phyloP scores from a whole-genome alignment of 2,113 vertebrate genomes.

The Hepsetus odoe region DNA sequence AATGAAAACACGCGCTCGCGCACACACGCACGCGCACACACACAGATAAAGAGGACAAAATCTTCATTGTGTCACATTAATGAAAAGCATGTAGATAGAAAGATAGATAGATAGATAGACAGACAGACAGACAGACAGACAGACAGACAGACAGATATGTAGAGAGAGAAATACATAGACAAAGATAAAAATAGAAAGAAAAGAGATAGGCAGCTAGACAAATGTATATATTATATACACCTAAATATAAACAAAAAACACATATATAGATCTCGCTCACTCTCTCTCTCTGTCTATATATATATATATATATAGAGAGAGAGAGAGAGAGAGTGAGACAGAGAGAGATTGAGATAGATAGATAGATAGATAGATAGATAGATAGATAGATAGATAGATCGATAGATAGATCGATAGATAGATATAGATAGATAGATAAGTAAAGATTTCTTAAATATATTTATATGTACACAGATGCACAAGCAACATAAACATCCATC shows the following conservation, averaged over 20 bases:
- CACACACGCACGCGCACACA: neutral
- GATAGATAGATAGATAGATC: neutral
- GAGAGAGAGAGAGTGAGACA: neutral
- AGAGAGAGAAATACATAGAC: slow-evolving; percentile 31
- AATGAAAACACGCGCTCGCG: slow-evolving; percentile 43
- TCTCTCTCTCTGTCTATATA: no score
- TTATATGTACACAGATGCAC: slow-evolving; percentile 55
- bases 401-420: neutral
- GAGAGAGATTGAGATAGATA: slow-evolving; percentile 17
- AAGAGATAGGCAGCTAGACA: slow-evolving; percentile 14
- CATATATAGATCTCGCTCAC: no score
- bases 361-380: neutral
- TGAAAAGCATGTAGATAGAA: slow-evolving; percentile 41
- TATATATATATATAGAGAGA: neutral
- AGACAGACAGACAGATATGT: slow-evolving; percentile 61
- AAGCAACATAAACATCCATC: neutral
- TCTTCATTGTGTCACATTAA: slow-evolving; percentile 26
- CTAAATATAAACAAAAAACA: neutral
- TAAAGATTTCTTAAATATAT: no score
- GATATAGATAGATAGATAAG: no score
- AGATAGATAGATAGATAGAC: neutral
- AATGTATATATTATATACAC: neutral
- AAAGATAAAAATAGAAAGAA: neutral
- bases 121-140: slow-evolving; percentile 57
- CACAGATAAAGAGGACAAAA: neutral